Evolutionary conservation across 1,140 invertebrate genomes (phyloP), one percentile per base, ranked within the genome.

Genomic region (Lepidostoma basale): DNA sequence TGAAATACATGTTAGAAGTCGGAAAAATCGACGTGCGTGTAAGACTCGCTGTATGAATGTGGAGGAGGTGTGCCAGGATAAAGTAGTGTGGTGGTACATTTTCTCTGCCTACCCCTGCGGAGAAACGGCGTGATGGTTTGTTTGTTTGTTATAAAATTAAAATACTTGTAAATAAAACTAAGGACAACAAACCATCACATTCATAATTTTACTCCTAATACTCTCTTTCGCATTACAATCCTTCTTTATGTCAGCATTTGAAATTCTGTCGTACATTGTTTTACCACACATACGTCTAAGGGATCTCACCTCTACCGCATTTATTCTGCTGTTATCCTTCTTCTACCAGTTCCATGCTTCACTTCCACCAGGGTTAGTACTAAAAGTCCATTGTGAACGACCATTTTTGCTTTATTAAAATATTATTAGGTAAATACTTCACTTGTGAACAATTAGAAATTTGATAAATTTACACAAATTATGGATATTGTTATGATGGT

Each of bases 101-200:
- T n/a, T n/a, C n/a, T n/a, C n/a, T n/a, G n/a, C n/a, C n/a, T n/a
- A n/a, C n/a, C n/a, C n/a, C n/a, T n/a, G n/a, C n/a, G n/a, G n/a
- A n/a, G n/a, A n/a, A n/a, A n/a, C n/a, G n/a, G n/a, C n/a, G n/a
- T n/a, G n/a, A n/a, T n/a, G n/a, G n/a, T n/a, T n/a, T n/a, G n/a
- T n/a, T n/a, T n/a, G n/a, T n/a, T n/a, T n/a, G n/a, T n/a, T n/a
- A n/a, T n/a, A n/a, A n/a, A n/a, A n/a, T n/a, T n/a, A n/a, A n/a
- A n/a, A n/a, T n/a, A n/a, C 49, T 14, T 28, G 49, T 54, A 30
- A 54, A 33, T 26, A 54, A 30, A 16, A 54, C 30, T 54, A 54
- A 54, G 28, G 14, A 54, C 26, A 49, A 49, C 20, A 49, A 25
- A 2, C 42, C 16, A 20, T 45, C 10, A 18, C 16, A 18, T 44